These are phyloP conservation scores for Stenichneumon culpator DNA, from an alignment of 2,888 invertebrate species.

Conservation along the genomic window DNA sequence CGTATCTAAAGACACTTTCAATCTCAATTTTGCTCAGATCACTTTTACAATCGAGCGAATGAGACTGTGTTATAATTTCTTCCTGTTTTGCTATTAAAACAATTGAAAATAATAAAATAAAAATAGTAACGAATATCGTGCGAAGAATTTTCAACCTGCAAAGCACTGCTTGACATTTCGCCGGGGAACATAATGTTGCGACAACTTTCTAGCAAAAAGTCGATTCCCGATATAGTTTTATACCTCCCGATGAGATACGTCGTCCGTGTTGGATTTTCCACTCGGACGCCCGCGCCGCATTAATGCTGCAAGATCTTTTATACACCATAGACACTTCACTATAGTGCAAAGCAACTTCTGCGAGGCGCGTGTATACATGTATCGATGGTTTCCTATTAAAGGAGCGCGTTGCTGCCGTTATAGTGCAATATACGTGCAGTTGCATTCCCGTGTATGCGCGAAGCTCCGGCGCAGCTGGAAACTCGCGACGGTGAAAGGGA, in stretches of 20 bases:
- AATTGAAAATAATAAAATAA: not conserved
- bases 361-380: not conserved
- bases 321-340: not conserved
- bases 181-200: conserved; percentile 19
- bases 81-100: no score
- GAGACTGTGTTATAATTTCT: no score
- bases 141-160: not conserved
- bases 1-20: not conserved
- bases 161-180: not conserved
- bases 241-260: conserved; percentile 28
- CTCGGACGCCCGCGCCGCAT: conserved; percentile 40
- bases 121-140: not conserved
- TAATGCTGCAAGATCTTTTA: conserved; percentile 25
- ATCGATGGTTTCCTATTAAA: conserved; percentile 29
- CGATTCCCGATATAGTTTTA: conserved; percentile 58
- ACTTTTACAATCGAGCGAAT: not conserved
- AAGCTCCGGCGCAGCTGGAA: conserved; percentile 53
- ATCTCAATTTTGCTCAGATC: not conserved
- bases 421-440: conserved; percentile 31
- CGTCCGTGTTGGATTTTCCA: conserved; percentile 46
- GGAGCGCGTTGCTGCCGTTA: conserved; percentile 52
- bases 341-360: not conserved
- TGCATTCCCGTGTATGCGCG: conserved; percentile 39
- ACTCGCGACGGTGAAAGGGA: conserved; percentile 66
- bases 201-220: conserved; percentile 59